Percentiles rank a stretch among this genome's conserved stretches.
Evolutionary conservation across 2,888 invertebrate species (phyloP).

Genomic region (Dynastes maya): DNA sequence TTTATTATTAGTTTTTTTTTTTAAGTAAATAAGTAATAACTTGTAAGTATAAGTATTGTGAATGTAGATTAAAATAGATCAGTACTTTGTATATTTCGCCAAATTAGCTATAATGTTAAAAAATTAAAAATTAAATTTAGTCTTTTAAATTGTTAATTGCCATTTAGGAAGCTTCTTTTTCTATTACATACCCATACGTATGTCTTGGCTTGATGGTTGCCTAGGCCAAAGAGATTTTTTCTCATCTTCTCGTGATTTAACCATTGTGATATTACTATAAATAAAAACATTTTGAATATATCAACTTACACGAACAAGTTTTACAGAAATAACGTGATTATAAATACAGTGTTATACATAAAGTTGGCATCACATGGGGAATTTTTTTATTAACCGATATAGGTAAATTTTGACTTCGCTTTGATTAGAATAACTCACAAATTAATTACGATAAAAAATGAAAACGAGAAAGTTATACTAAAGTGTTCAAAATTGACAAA

Average conservation of each 20-base stretch:
- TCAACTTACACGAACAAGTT: too few species aligned
- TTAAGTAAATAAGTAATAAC: too few species aligned
- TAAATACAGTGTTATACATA: too few species aligned
- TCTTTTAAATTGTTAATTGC: slow-evolving; percentile 26
- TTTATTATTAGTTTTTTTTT: too few species aligned
- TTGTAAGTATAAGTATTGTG: background rate
- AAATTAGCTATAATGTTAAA: slow-evolving; percentile 6
- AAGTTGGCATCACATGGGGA: too few species aligned
- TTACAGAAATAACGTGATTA: too few species aligned
- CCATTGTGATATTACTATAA: slow-evolving; percentile 45
- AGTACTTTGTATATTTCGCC: background rate
- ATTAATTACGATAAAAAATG: too few species aligned
- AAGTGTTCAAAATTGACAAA: too few species aligned
- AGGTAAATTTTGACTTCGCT: too few species aligned
- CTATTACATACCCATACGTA: slow-evolving; percentile 47
- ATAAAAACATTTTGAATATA: slow-evolving; percentile 12
- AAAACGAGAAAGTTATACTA: too few species aligned
- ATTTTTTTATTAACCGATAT: too few species aligned
- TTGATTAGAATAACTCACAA: too few species aligned
- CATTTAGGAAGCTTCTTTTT: background rate
- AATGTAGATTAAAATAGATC: slow-evolving; percentile 11
- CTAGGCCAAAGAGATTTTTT: slow-evolving; percentile 48
- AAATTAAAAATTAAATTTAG: slow-evolving; percentile 8
- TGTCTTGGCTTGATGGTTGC: slow-evolving; percentile 50
- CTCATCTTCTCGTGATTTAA: slow-evolving; percentile 45